A percentile compares a stretch with the other conserved stretches of the same genome.
phyloP scores from a whole-genome alignment of 2,113 vertebrate genomes.

The Dipodomys merriami region DNA sequence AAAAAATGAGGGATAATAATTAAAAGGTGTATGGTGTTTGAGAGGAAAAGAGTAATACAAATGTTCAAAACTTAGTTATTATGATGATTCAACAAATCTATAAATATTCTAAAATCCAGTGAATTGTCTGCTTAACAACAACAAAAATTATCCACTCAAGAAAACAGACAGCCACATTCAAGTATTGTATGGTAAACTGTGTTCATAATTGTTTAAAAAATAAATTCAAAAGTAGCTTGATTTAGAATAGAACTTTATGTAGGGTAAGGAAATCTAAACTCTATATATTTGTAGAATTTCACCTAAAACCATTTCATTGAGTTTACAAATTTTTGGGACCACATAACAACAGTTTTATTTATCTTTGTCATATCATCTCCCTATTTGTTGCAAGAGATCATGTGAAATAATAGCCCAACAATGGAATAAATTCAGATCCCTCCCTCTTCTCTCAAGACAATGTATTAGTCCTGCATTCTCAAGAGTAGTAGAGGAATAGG shows the following conservation, averaged over 20 bases:
- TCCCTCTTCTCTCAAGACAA: not conserved
- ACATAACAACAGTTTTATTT: not conserved
- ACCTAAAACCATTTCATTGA: constrained; percentile 45
- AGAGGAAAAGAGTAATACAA: not conserved
- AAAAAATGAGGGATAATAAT: not conserved
- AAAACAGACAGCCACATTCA: not conserved
- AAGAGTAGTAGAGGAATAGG: constrained; percentile 46
- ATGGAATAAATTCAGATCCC: constrained; percentile 10
- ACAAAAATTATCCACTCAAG: not conserved
- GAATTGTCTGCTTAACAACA: not conserved
- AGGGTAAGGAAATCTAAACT: not conserved
- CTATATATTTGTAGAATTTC: not conserved
- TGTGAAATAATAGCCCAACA: constrained; percentile 1
- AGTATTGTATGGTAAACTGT: not conserved
- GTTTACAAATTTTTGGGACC: not conserved
- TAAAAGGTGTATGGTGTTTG: not conserved
- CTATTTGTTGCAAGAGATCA: not conserved
- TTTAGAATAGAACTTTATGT: not conserved
- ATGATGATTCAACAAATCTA: not conserved
- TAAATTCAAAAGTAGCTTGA: constrained; percentile 42
- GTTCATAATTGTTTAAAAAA: not conserved
- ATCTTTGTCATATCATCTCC: not conserved
- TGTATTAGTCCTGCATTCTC: constrained; percentile 35
- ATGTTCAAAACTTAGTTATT: not conserved
- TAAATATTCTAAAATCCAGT: not conserved